Evolutionary conservation across 2,113 vertebrate genomes (phyloP).

Genomic region (Haplotaxodon microlepis): DNA sequence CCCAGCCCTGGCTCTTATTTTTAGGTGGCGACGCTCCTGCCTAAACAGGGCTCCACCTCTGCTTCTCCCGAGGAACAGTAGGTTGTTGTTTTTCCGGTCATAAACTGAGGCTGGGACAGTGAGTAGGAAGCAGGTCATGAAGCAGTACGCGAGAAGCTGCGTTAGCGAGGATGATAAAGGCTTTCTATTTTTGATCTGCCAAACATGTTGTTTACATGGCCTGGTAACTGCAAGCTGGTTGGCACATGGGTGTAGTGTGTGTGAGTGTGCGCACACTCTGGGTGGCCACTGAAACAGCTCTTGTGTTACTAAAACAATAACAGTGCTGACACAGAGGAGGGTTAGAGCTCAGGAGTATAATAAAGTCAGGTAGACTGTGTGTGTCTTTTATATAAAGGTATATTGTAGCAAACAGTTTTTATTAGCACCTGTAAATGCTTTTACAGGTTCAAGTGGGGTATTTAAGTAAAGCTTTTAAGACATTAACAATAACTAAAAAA

Average conservation of each 20-base stretch:
- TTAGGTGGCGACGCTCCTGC: neutral
- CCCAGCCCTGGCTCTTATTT: slow-evolving; percentile 5
- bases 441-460: neutral
- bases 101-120: neutral
- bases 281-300: neutral
- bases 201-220: slow-evolving; percentile 22
- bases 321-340: slow-evolving; percentile 13
- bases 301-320: slow-evolving; percentile 15
- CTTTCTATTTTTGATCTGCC: neutral
- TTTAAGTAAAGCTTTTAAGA: neutral
- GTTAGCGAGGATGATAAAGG: neutral
- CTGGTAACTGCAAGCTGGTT: neutral
- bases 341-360: neutral
- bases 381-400: neutral
- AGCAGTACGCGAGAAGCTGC: neutral
- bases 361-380: neutral
- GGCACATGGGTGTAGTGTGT: neutral
- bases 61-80: slow-evolving; percentile 9
- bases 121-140: slow-evolving; percentile 5
- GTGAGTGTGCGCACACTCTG: neutral
- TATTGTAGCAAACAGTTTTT: neutral
- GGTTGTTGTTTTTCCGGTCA: slow-evolving; percentile 46
- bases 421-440: neutral
- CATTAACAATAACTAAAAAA: neutral
- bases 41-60: neutral